Percentiles rank a stretch among this genome's conserved stretches.
Evolutionary conservation across 2,797 vertebrate species (phyloP).

Genomic region (Esox masquinongy): DNA sequence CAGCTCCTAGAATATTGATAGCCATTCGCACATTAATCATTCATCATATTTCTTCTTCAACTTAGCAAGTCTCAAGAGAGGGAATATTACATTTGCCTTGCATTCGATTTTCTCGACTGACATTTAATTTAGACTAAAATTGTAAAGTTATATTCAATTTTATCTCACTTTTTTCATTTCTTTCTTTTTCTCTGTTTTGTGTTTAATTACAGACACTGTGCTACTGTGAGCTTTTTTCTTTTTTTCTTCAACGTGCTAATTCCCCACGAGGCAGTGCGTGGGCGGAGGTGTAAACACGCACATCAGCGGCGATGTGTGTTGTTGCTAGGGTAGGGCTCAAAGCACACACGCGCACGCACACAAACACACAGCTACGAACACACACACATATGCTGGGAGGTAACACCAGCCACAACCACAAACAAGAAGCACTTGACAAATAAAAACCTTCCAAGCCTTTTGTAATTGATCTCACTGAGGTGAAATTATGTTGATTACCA

Average conservation of each 20-base stretch:
- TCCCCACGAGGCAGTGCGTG: constrained; percentile 46
- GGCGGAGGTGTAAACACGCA: constrained; percentile 48
- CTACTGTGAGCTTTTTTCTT: not conserved
- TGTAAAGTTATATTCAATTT: not conserved
- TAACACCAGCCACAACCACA: constrained; percentile 10
- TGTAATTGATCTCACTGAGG: not conserved
- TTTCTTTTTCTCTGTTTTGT: constrained; percentile 1
- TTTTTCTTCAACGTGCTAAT: constrained; percentile 42
- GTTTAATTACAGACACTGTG: constrained; percentile 9
- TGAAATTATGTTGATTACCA: not conserved
- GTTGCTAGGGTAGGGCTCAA: constrained; percentile 6
- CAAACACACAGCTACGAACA: constrained; percentile 6
- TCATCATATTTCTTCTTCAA: not conserved
- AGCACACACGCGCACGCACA: not conserved
- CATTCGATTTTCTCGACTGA: not conserved
- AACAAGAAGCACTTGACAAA: not conserved
- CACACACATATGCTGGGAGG: constrained; percentile 7
- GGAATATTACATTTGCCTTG: not conserved
- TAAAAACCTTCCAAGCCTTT: not conserved
- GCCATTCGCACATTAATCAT: not conserved
- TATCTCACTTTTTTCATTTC: not conserved
- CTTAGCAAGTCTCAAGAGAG: not conserved
- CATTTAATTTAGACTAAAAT: not conserved
- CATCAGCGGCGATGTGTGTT: constrained; percentile 39
- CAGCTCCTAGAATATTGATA: constrained; percentile 11